Evolutionary conservation across 2,888 invertebrate genomes (phyloP).

Genomic region (Drosophila macrothrix): DNA sequence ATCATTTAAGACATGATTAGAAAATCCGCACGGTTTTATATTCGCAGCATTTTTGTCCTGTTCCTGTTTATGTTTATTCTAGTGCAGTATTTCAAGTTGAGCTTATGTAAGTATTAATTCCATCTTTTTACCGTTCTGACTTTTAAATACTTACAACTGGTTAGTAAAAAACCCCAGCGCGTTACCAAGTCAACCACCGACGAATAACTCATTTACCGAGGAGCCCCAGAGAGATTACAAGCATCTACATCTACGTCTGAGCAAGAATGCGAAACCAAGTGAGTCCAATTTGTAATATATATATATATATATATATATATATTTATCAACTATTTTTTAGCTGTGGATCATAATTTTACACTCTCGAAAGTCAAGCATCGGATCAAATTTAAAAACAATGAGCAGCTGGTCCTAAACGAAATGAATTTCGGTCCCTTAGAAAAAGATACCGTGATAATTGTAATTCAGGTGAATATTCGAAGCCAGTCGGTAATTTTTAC

Average conservation of each 20-base stretch:
- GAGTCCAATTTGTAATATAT: background rate
- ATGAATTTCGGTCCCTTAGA: conserved; percentile 95
- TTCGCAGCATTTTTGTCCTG: background rate
- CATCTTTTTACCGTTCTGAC: background rate
- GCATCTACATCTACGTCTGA: background rate
- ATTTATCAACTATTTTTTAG: background rate
- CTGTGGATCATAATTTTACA: background rate
- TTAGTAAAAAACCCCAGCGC: background rate
- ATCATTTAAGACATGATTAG: background rate
- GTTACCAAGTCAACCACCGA: background rate
- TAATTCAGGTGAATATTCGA: conserved; percentile 89
- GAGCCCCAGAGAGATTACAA: background rate
- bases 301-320: background rate
- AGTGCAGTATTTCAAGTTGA: background rate
- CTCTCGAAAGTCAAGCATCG: conserved; percentile 85
- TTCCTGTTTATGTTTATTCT: background rate
- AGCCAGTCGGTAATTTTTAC: background rate
- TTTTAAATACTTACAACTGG: background rate
- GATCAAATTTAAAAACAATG: conserved; percentile 90
- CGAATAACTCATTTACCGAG: background rate
- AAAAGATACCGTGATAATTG: conserved; percentile 94
- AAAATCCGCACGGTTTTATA: background rate
- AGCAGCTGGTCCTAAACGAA: conserved; percentile 94
- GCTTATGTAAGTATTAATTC: background rate
- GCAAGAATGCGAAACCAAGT: background rate